Base-by-base conservation (phyloP, 2,113 vertebrate genomes). In the Neoarius graeffei region DNA sequence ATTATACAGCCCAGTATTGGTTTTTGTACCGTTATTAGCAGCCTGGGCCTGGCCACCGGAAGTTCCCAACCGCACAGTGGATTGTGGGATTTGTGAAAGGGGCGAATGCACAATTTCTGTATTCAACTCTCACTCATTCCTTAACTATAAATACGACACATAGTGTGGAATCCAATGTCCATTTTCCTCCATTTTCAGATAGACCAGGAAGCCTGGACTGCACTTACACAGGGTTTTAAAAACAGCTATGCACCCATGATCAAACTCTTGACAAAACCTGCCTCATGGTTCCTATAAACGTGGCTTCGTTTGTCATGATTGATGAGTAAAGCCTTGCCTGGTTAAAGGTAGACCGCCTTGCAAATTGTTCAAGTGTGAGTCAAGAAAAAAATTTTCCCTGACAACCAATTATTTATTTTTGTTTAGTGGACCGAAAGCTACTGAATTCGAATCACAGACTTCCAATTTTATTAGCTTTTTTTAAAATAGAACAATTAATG, bases 321-420 rank as follows among this genome's bases (percentile, higher is more conserved):
- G 60, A 86, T 86, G 50, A 86, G 11, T 54, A 57, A 69, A 80
- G 35, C 85, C 69, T 67, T n/a, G 50, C 76, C 81, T 11, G 60
- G 79, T 52, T 35, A 35, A 35, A 35, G 1, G 35, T 1, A 35
- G 35, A 35, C 35, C 35, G 2, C 35, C 35, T 35, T 35, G 1
- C 35, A 35, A 35, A 35, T 35, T 35, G 35, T 35, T 35, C 35
- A 35, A 35, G 35, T 35, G 30, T 35, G 30, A 1, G 30, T 35
- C 30, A 35, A 1, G 35, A 35, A 35, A 35, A 35, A 2, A 35
- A 35, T 35, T 35, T 35, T 35, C 35, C 35, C 35, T 2, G 35
- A 35, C 35, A 35, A 35, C 1, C 35, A 35, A 35, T 35, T 35
- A 35, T 35, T 35, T 35, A 35, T 35, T 35, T 35, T 35, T 35